Conservation (phyloP, 2,888 invertebrate species). For the Lochmaea crataegi region DNA sequence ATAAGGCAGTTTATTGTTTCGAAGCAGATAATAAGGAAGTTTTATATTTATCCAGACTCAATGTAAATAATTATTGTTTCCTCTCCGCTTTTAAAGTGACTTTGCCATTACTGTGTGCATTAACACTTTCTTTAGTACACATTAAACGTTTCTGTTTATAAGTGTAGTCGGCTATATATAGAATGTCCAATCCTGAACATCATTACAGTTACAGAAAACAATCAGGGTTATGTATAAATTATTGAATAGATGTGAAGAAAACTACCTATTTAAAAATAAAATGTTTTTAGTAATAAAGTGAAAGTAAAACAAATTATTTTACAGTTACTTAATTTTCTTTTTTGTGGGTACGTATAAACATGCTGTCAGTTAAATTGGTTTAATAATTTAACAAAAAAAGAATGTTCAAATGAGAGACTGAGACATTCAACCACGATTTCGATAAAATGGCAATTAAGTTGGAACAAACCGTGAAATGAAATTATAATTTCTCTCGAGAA, state of each 20-base stretch:
- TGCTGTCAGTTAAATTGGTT: too few relatives aligned
- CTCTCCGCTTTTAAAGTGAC: neutral
- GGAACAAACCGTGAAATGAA: neutral
- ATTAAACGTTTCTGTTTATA: neutral
- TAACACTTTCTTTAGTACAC: slow-evolving; percentile 1
- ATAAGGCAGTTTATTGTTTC: neutral
- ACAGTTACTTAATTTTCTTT: too few relatives aligned
- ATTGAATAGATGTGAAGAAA: too few relatives aligned
- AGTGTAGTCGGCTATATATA: neutral
- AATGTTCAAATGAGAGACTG: neutral
- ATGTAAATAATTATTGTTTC: neutral
- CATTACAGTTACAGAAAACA: neutral
- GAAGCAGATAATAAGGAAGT: neutral
- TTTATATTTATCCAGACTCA: neutral
- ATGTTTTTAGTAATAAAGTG: too few relatives aligned
- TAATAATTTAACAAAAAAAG: neutral
- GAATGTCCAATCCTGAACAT: neutral
- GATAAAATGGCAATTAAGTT: neutral
- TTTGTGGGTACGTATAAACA: too few relatives aligned
- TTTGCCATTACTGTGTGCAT: neutral
- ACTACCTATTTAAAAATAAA: too few relatives aligned
- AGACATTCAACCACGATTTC: neutral
- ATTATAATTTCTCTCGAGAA: neutral
- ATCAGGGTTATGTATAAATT: too few relatives aligned
- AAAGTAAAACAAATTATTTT: too few relatives aligned